A percentile compares a stretch with the other conserved stretches of the same genome.
phyloP scores from a whole-genome alignment of 2,113 vertebrate genomes.

The Limnothrissa miodon region DNA sequence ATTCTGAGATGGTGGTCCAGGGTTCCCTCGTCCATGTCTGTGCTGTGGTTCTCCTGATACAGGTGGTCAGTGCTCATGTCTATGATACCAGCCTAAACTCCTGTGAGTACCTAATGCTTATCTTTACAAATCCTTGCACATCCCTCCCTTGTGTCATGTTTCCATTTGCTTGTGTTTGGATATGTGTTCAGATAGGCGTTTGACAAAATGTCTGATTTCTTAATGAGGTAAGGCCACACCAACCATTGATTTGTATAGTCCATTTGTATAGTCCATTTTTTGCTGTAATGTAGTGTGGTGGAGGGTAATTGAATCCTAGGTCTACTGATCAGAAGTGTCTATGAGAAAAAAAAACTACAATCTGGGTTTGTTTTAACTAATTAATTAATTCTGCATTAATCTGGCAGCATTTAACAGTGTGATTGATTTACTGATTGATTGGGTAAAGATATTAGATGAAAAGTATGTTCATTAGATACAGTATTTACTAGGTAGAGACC shows the following conservation, averaged over 20 bases:
- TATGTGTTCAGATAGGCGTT: background rate
- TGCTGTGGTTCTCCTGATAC: background rate
- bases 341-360: too few species aligned
- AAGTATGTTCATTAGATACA: background rate
- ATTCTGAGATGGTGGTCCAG: background rate
- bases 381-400: too few species aligned
- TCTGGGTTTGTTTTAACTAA: too few species aligned
- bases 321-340: too few species aligned
- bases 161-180: background rate
- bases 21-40: background rate
- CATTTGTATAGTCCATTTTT: too few species aligned
- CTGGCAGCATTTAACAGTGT: too few species aligned
- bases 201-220: too few species aligned
- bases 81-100: constrained; percentile 23
- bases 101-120: constrained; percentile 11
- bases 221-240: background rate
- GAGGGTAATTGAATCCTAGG: too few species aligned
- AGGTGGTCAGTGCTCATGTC: background rate
- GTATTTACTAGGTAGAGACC: background rate
- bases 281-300: too few species aligned
- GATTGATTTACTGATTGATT: too few species aligned
- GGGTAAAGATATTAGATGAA: background rate
- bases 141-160: background rate
- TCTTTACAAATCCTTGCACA: background rate
- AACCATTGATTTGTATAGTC: too few species aligned